Conservation (phyloP, 2,888 invertebrate genomes). For the Hecatera dysodea region DNA sequence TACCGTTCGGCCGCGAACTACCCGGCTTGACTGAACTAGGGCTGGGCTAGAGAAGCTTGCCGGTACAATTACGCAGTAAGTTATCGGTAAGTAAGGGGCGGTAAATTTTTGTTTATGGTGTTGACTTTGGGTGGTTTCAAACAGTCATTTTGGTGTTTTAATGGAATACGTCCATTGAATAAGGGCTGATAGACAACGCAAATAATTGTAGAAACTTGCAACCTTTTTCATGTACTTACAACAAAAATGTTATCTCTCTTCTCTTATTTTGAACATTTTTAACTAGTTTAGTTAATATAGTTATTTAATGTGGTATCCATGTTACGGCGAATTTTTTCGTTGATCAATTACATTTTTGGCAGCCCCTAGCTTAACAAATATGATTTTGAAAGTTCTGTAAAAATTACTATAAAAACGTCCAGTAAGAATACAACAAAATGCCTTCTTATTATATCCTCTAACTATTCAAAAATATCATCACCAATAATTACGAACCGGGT, state of each 20-base stretch:
- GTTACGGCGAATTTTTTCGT: no score
- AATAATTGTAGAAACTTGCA: no score
- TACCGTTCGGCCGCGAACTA: slow-evolving; percentile 80
- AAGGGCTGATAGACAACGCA: neutral
- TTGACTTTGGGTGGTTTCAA: neutral
- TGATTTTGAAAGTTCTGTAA: no score
- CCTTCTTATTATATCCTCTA: no score
- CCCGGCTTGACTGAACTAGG: slow-evolving; percentile 71
- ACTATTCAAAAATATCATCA: neutral
- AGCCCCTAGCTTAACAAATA: no score
- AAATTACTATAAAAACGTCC: no score
- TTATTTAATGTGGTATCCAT: no score
- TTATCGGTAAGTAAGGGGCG: neutral
- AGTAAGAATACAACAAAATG: no score
- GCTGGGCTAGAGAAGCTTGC: slow-evolving; percentile 64
- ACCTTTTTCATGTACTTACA: neutral
- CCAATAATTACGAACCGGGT: slow-evolving; percentile 2
- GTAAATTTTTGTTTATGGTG: slow-evolving; percentile 5
- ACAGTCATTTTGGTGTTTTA: neutral
- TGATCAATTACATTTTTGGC: no score
- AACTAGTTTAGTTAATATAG: neutral
- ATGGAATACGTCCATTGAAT: neutral
- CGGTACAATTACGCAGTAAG: slow-evolving; percentile 27
- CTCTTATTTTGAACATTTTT: neutral
- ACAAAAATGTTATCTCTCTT: neutral